Base-by-base conservation (phyloP, 2,797 vertebrate genomes). In the Neoniphon sammara region DNA sequence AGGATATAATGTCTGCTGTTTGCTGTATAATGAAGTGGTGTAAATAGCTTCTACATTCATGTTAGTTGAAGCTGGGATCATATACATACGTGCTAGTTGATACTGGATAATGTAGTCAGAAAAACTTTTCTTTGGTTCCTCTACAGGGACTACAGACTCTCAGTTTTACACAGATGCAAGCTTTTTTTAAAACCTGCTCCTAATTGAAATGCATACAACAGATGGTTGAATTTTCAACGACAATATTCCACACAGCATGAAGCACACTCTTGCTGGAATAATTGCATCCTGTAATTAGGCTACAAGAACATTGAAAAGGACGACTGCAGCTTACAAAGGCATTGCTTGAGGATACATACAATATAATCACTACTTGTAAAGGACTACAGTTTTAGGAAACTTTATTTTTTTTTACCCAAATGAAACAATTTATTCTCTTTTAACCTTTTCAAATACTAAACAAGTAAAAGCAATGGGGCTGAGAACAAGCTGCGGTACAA, bases 281-380 rank as follows among this genome's bases (percentile, higher is more conserved):
- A 63, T 69, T 62, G 20, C 52, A 61, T 42, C 66, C 12, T 7
- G 42, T 36, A 44, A 66, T 31, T n/a, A n/a, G n/a, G n/a, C n/a
- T 17, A 18, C 25, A 44, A 36, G 42, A 44, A 11, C 42, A 10
- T 44, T 15, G 42, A 44, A 44, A 15, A 11, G 14, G 42, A 44
- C 10, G 14, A 57, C 44, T 6, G 18, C n/a, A 62, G n/a, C 34
- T 74, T 4, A 54, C n/a, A 63, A 71, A 34, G 30, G 23, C 1
- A 17, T 49, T n/a, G 11, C 2, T 44, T 44, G 42, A 44, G 5
- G 42, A 11, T 15, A 8, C 8, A 15, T 3, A 44, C 12, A 34
- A 5, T 34, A 34, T 7, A 3, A 44, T 44, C 3, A 44, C 42
- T 11, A 44, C 42, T 44, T 44, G 14, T 44, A 44, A 11, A 9